phyloP scores from a whole-genome alignment of 2,113 vertebrate species.

The Chrysochloris asiatica region DNA sequence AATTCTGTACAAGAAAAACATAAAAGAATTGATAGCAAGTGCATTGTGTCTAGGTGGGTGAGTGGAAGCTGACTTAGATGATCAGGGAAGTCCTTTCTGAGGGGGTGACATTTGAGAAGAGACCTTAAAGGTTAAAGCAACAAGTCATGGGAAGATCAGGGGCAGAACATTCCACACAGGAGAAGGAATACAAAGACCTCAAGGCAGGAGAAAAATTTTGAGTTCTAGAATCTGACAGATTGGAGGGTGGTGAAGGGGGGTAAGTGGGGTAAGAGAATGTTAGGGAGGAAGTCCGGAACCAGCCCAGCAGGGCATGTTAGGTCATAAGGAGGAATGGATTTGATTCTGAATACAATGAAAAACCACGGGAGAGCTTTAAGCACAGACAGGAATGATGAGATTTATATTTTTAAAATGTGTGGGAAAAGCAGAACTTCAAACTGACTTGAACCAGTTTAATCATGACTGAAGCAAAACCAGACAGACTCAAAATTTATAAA shows the following conservation, averaged over 20 bases:
- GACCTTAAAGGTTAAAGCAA: neutral
- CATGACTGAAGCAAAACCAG: too few species aligned
- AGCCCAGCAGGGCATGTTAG: neutral
- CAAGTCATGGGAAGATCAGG: neutral
- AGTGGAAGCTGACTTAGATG: neutral
- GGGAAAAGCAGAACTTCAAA: neutral
- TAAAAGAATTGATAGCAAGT: neutral
- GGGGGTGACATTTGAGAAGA: neutral
- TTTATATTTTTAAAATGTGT: constrained; percentile 4
- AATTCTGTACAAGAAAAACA: neutral
- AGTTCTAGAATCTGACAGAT: constrained; percentile 35
- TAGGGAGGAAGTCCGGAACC: neutral
- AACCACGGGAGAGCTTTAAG: neutral
- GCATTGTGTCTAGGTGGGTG: accelerated
- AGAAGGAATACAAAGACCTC: constrained; percentile 18
- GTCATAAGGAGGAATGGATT: neutral
- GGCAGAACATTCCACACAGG: constrained; percentile 23
- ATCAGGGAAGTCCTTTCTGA: neutral
- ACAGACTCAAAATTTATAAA: too few species aligned
- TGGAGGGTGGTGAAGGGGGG: neutral
- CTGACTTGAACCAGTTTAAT: too few species aligned
- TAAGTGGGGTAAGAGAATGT: constrained; percentile 26
- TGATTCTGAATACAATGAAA: neutral
- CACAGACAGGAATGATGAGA: neutral
- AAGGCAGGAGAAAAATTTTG: neutral